Conservation (phyloP, 2,113 vertebrate species). For the Rhegmatorhina hoffmannsi region DNA sequence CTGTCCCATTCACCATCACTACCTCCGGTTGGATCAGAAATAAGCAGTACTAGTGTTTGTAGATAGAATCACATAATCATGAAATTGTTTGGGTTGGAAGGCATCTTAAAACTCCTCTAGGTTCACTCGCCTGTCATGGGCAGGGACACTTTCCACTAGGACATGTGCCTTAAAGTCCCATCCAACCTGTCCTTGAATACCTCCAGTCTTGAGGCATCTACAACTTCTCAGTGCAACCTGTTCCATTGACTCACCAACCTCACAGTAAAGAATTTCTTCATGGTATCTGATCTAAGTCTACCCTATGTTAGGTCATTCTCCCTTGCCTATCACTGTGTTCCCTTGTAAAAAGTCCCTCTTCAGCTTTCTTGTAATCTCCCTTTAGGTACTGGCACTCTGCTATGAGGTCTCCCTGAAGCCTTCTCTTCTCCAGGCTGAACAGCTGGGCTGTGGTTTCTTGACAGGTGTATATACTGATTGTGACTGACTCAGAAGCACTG, state of each 20-base stretch:
- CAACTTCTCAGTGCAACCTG: not conserved
- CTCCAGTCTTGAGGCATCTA: not conserved
- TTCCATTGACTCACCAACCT: not conserved
- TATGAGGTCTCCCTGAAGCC: not conserved
- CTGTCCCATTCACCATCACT: not conserved
- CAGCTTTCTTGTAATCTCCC: not conserved
- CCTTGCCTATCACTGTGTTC: not conserved
- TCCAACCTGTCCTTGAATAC: not conserved
- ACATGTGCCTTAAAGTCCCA: not conserved
- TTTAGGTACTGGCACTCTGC: not conserved
- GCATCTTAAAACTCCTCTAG: not conserved
- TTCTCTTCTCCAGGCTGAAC: not conserved
- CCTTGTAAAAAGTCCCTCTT: not conserved
- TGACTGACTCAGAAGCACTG: not conserved
- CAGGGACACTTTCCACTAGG: not conserved
- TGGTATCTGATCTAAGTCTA: not conserved
- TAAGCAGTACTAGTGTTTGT: not conserved
- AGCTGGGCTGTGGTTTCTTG: not conserved
- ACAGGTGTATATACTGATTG: fast-evolving
- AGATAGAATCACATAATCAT: not conserved
- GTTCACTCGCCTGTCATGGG: not conserved
- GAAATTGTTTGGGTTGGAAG: not conserved
- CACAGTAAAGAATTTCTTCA: not conserved
- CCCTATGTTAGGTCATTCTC: not conserved
- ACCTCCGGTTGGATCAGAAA: not conserved